These are phyloP conservation scores for Drosophila tsacasi DNA, from an alignment of 1,140 invertebrate genomes.

Conservation along the genomic window DNA sequence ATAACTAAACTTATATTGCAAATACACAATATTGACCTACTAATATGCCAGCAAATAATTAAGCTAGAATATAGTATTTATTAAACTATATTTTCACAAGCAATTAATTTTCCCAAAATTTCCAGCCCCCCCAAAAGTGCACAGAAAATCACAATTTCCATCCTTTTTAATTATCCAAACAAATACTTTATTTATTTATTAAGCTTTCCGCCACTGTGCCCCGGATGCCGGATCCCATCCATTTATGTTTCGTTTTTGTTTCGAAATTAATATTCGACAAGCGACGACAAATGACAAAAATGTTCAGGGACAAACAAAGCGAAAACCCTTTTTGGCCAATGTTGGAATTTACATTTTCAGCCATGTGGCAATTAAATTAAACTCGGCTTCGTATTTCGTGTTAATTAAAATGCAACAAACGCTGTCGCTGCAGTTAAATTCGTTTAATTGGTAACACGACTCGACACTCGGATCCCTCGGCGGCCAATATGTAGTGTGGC, in stretches of 20 bases:
- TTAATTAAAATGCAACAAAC: slow-evolving; percentile 35
- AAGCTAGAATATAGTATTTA: too few relatives aligned
- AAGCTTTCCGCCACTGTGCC: background rate
- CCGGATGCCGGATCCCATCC: background rate
- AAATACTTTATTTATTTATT: slow-evolving; percentile 15
- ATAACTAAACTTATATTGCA: too few relatives aligned
- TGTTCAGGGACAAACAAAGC: slow-evolving; percentile 29
- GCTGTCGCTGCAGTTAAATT: slow-evolving; percentile 4
- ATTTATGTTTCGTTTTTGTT: slow-evolving; percentile 1
- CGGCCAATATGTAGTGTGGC: background rate
- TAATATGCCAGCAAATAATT: too few relatives aligned
- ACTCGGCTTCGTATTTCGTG: slow-evolving; percentile 6
- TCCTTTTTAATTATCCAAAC: background rate
- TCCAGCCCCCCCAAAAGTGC: background rate
- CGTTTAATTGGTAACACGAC: slow-evolving; percentile 16
- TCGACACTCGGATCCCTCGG: background rate
- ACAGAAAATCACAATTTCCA: background rate
- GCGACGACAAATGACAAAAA: slow-evolving; percentile 46
- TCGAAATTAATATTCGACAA: slow-evolving; percentile 40
- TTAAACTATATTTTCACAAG: too few relatives aligned
- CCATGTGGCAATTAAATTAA: slow-evolving; percentile 43
- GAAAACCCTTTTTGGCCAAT: slow-evolving; percentile 12
- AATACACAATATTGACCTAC: too few relatives aligned
- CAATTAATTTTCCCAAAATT: too few relatives aligned
- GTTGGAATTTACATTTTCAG: slow-evolving; percentile 10